Base-by-base conservation (phyloP, 2,888 invertebrate genomes). In the Phalangium opilio region DNA sequence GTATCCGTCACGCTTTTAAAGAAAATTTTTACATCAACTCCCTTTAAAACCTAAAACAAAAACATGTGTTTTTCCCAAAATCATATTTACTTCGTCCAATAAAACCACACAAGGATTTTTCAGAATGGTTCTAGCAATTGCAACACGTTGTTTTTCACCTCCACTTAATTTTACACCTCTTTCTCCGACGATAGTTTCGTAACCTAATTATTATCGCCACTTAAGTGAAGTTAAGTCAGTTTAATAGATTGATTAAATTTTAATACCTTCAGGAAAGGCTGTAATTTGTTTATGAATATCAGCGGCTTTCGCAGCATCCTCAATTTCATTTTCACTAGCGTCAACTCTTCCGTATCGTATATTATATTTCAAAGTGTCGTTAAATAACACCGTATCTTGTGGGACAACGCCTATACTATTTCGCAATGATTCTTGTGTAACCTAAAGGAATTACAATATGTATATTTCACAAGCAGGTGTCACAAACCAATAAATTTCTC, bases 91-190 rank as follows among this genome's bases (percentile, higher is more conserved):
- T 70, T 96, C 96, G 65, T 96, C 96, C 8, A 96, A 69, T 3
- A 96, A 70, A 11, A 96, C 84, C 51, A 95, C 81, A 34, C 78
- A 75, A 0, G 95, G 95, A 3, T 85, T 75, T 66, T 96, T 96
- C 19, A 98, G 73, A 19, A 98, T 73, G 0, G 95, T 95, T 53
- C 96, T 72, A 0, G 96, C 96, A 54, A 96, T 96, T 1, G 95
- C 96, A 48, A 96, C 87, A 55, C 95, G 74, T 65, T 98, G 96
- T 62, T 98, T 96, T 65, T 96, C 96, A 2, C 96, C 96, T 2
- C 96, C 96, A 63, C 93, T 93, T 50, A 96, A 70, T 53, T 91
- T 79, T 49, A 96, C 68, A 4, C 96, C 96, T 62, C 96, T 73
- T 68, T 96, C 96, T 5, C 96, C 96, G 17, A 96, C 81, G 72